phyloP scores from a whole-genome alignment of 30 jellyfish, hydroid and myxozoan genomes.

The Rhopilema esculentum region DNA sequence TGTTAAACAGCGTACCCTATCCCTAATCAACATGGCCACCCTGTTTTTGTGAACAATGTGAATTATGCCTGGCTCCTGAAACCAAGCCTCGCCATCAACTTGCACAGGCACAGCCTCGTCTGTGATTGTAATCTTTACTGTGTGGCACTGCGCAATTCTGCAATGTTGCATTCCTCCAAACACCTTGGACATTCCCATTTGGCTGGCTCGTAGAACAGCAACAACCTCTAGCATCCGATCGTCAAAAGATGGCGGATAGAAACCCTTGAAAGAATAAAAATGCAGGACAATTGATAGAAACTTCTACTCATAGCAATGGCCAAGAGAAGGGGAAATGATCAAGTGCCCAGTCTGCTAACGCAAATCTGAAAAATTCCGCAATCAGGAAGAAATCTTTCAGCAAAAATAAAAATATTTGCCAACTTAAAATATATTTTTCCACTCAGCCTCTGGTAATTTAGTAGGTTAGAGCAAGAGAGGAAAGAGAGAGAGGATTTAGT shows the following conservation, averaged over 20 bases:
- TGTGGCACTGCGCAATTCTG: slow-evolving; percentile 98
- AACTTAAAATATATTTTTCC: too few relatives aligned
- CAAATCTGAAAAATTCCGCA: too few relatives aligned
- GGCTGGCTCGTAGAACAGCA: slow-evolving; percentile 99
- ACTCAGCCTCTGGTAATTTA: too few relatives aligned
- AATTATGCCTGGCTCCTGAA: slow-evolving; percentile 94
- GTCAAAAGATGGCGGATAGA: slow-evolving; percentile 93
- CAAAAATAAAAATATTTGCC: too few relatives aligned
- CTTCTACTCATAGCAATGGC: not conserved
- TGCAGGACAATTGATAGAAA: not conserved
- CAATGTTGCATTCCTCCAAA: slow-evolving; percentile 99
- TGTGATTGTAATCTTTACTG: slow-evolving; percentile 95
- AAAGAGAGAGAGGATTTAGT: too few relatives aligned
- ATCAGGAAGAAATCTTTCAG: too few relatives aligned
- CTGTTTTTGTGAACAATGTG: slow-evolving; percentile 95
- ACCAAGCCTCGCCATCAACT: slow-evolving; percentile 99
- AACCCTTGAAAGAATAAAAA: slow-evolving; percentile 74
- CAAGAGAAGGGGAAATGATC: not conserved
- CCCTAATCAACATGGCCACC: slow-evolving; percentile 96
- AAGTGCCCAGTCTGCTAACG: too few relatives aligned
- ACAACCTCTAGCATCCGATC: slow-evolving; percentile 98
- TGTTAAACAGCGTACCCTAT: slow-evolving; percentile 69
- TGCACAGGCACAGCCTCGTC: slow-evolving; percentile 99
- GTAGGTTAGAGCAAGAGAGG: too few relatives aligned
- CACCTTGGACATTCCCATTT: slow-evolving; percentile 99